A percentile compares a stretch with the other conserved stretches of the same genome.
Evolutionary conservation across 2,797 vertebrate species (phyloP).

Genomic region (Lindbergichthys nudifrons): DNA sequence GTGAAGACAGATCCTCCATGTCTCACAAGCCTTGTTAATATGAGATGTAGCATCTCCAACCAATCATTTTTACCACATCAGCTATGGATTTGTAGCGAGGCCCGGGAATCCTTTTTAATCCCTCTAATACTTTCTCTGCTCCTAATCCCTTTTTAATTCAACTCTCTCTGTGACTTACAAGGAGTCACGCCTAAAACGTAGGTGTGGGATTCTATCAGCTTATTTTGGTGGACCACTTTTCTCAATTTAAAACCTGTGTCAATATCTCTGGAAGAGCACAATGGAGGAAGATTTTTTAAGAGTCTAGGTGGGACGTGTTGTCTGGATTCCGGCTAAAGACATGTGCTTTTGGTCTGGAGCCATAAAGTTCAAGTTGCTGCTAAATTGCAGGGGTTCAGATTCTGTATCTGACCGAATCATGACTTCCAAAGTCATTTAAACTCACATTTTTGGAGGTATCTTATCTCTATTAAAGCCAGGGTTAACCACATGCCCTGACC

Average conservation of each 20-base stretch:
- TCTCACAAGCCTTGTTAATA: constrained; percentile 52
- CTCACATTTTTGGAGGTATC: not conserved
- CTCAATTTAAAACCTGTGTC: constrained; percentile 35
- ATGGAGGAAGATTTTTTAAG: constrained; percentile 4
- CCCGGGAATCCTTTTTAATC: constrained; percentile 67
- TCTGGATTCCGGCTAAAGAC: constrained; percentile 24
- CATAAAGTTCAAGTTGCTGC: constrained; percentile 15
- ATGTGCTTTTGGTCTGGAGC: constrained; percentile 13
- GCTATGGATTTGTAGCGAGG: constrained; percentile 61
- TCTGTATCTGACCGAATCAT: not conserved
- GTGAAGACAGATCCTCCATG: constrained; percentile 41
- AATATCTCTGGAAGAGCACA: constrained; percentile 43
- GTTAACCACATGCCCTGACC: not conserved
- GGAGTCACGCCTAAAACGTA: constrained; percentile 49
- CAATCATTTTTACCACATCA: constrained; percentile 59
- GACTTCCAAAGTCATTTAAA: not conserved
- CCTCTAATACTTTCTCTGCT: constrained; percentile 60
- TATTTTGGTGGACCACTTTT: constrained; percentile 40
- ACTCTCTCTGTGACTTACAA: constrained; percentile 63
- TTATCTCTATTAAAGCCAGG: not conserved
- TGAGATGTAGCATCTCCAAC: constrained; percentile 54
- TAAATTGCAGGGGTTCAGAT: constrained; percentile 9
- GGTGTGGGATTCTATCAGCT: constrained; percentile 42
- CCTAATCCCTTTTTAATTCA: constrained; percentile 75
- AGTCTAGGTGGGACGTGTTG: constrained; percentile 23